Percentiles rank a stretch among this genome's conserved stretches.
Evolutionary conservation across 37 sponge, comb jelly and placozoan species (phyloP).

Genomic region (Halichondria panicea): DNA sequence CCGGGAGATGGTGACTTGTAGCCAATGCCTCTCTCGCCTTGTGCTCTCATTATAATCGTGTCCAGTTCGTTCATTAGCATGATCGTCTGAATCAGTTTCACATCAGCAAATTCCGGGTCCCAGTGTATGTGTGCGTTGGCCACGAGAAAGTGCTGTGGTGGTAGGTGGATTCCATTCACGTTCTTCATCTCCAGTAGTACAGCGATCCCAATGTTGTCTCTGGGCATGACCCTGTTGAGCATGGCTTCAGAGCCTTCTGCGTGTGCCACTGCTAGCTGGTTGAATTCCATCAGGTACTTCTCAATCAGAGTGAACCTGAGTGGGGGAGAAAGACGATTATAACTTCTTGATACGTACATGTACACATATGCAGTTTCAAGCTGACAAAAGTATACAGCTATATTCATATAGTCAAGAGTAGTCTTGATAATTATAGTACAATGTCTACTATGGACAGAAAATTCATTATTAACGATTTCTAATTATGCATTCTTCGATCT

Average conservation of each 20-base stretch:
- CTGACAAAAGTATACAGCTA: too few species aligned
- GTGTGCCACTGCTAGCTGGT: constrained; percentile 89
- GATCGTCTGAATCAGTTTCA: constrained; percentile 93
- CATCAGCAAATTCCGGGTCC: constrained; percentile 97
- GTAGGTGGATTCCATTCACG: not conserved
- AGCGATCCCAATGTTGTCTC: constrained; percentile 92
- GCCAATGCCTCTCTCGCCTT: constrained; percentile 63
- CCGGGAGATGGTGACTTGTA: constrained; percentile 48
- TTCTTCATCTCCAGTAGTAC: constrained; percentile 75
- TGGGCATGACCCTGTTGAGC: constrained; percentile 93
- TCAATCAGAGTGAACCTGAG: constrained; percentile 82
- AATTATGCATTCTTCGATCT: too few species aligned
- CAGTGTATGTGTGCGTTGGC: constrained; percentile 97
- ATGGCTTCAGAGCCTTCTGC: constrained; percentile 91
- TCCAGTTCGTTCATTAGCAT: constrained; percentile 80
- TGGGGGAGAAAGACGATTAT: not conserved
- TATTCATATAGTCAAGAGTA: too few species aligned
- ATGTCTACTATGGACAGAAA: too few species aligned
- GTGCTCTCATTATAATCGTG: constrained; percentile 51
- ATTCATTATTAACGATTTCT: too few species aligned
- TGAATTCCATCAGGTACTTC: constrained; percentile 88
- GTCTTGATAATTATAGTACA: too few species aligned
- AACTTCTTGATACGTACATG: not conserved
- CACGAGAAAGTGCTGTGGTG: constrained; percentile 73
- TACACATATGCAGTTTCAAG: not conserved